phyloP scores from a whole-genome alignment of 2,797 vertebrate genomes.

The Parauchenoglanis punctatus region DNA sequence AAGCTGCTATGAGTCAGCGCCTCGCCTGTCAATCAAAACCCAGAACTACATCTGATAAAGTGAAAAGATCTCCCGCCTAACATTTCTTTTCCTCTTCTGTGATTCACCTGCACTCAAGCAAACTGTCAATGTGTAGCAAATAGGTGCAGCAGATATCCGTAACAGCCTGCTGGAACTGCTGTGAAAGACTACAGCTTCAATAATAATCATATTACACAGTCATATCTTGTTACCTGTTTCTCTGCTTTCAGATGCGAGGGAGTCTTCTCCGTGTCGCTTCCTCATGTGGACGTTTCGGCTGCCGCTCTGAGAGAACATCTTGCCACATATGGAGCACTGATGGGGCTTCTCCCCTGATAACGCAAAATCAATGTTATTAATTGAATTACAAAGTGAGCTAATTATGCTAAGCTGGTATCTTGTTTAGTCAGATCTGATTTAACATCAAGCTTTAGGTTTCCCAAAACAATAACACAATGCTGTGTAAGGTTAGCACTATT shows the following conservation, averaged over 20 bases:
- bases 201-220: constrained; percentile 24
- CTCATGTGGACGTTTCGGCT: constrained; percentile 97
- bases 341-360: constrained; percentile 93
- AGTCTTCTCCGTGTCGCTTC: constrained; percentile 85
- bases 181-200: constrained; percentile 6
- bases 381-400: background rate
- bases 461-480: background rate
- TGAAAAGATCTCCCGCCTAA: constrained; percentile 25
- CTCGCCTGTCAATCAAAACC: constrained; percentile 70
- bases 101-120: constrained; percentile 12
- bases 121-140: constrained; percentile 16
- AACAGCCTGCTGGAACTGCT: background rate
- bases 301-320: constrained; percentile 97
- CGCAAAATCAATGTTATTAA: background rate
- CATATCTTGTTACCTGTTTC: constrained; percentile 69
- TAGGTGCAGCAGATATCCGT: background rate
- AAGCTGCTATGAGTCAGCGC: constrained; percentile 91
- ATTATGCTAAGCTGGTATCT: background rate
- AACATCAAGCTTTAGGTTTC: background rate
- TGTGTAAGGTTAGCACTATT: too few species aligned
- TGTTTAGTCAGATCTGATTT: background rate
- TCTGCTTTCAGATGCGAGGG: constrained; percentile 65
- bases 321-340: constrained; percentile 93
- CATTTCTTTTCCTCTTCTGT: constrained; percentile 26
- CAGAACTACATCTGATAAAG: constrained; percentile 38